phyloP scores from a whole-genome alignment of 2,888 invertebrate genomes.

The Rhamphomyia laevipes region DNA sequence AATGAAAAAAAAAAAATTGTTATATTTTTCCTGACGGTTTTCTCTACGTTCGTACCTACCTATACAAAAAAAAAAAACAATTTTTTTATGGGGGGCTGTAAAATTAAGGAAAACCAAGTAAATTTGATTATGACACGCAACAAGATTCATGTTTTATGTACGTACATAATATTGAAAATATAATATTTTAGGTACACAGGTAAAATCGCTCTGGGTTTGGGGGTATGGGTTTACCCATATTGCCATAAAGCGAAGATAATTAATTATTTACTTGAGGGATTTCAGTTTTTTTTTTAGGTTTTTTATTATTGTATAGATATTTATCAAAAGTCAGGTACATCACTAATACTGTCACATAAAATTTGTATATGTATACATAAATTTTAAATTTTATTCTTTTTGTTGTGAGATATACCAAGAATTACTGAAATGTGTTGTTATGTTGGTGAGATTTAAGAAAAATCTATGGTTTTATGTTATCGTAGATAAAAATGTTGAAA shows the following conservation, averaged over 20 bases:
- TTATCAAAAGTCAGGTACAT: too few relatives aligned
- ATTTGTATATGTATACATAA: too few relatives aligned
- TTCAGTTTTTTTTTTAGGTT: not conserved
- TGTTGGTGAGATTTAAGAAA: too few relatives aligned
- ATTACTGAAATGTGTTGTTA: too few relatives aligned
- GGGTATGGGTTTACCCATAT: not conserved
- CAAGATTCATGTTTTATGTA: conserved; percentile 6
- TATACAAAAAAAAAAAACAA: conserved; percentile 11
- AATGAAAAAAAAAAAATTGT: conserved; percentile 15
- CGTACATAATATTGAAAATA: not conserved
- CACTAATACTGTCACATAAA: too few relatives aligned
- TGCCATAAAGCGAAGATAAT: not conserved
- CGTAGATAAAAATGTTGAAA: too few relatives aligned
- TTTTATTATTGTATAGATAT: too few relatives aligned
- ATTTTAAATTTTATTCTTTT: too few relatives aligned
- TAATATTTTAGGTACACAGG: too few relatives aligned
- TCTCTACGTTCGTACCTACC: not conserved
- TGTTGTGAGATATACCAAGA: too few relatives aligned
- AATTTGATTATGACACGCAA: conserved; percentile 18
- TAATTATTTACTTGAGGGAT: conserved; percentile 1
- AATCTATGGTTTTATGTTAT: too few relatives aligned
- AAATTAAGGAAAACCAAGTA: not conserved
- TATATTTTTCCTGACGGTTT: not conserved
- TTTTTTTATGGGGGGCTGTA: not conserved
- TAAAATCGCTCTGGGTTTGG: not conserved